These are phyloP conservation scores for Puffinus mauretanicus DNA, from an alignment of 2,113 vertebrate species.

Conservation along the genomic window DNA sequence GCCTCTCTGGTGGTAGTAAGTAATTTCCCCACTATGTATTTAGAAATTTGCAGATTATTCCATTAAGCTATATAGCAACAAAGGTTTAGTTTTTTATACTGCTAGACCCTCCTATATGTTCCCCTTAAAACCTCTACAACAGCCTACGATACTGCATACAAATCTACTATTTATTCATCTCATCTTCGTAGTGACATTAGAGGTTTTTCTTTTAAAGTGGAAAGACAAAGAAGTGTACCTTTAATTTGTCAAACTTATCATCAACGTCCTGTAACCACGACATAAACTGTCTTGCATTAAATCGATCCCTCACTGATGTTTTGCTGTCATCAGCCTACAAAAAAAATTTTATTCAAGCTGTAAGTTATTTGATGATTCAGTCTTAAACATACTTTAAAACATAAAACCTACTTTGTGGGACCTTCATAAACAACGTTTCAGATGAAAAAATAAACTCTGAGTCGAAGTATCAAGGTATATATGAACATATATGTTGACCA, in stretches of 20 bases:
- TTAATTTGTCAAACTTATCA: constrained; percentile 98
- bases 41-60: neutral
- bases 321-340: constrained; percentile 93
- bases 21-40: neutral
- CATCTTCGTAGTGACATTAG: neutral
- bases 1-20: neutral
- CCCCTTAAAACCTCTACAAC: neutral
- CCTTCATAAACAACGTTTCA: neutral
- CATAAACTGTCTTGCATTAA: constrained; percentile 98
- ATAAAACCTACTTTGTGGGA: neutral
- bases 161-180: neutral
- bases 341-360: neutral
- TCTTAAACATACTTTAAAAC: neutral
- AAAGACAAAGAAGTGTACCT: constrained; percentile 75
- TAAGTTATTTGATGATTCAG: neutral
- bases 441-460: neutral
- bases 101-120: neutral
- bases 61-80: neutral
- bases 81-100: neutral
- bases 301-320: constrained; percentile 94
- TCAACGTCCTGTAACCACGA: constrained; percentile 99
- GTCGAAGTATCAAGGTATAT: neutral
- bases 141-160: neutral
- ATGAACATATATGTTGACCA: neutral
- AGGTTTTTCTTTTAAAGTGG: neutral